These are phyloP conservation scores for Danio albolineatus DNA, from an alignment of 2,797 vertebrate species.

Conservation along the genomic window DNA sequence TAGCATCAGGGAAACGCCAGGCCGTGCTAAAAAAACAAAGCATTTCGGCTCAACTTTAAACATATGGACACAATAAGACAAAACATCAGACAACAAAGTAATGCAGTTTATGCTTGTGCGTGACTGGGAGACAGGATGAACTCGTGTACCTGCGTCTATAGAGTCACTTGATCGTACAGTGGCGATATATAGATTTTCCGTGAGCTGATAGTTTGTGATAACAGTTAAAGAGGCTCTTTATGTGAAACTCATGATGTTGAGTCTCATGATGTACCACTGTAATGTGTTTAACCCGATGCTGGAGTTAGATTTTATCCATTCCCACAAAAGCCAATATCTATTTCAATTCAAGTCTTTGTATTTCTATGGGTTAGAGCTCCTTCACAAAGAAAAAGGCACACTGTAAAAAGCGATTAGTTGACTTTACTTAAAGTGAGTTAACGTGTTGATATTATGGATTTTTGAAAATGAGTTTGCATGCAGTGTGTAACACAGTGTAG, in stretches of 20 bases:
- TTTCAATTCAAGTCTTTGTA: background rate
- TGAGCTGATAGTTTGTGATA: background rate
- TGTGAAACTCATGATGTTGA: conserved; percentile 15
- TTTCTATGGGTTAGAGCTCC: too few relatives aligned
- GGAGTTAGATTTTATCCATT: background rate
- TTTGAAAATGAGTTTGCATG: too few relatives aligned
- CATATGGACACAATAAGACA: conserved; percentile 1
- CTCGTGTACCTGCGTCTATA: too few relatives aligned
- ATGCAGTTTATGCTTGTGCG: background rate
- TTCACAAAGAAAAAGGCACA: too few relatives aligned
- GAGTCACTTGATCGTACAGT: background rate
- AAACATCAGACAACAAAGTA: conserved; percentile 5
- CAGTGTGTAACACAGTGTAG: too few relatives aligned
- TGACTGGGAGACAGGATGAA: background rate
- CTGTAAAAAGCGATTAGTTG: too few relatives aligned
- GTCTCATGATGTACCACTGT: background rate
- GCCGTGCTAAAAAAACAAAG: conserved; percentile 21
- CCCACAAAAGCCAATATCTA: background rate
- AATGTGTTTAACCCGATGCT: background rate
- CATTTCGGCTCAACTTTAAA: background rate
- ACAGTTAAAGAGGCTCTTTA: background rate
- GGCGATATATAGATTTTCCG: background rate
- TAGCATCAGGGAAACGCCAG: conserved; percentile 25
- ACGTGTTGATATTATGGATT: too few relatives aligned
- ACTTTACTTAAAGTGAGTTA: too few relatives aligned